Base-by-base conservation (phyloP, 2,888 invertebrate genomes). In the Papilio protenor region DNA sequence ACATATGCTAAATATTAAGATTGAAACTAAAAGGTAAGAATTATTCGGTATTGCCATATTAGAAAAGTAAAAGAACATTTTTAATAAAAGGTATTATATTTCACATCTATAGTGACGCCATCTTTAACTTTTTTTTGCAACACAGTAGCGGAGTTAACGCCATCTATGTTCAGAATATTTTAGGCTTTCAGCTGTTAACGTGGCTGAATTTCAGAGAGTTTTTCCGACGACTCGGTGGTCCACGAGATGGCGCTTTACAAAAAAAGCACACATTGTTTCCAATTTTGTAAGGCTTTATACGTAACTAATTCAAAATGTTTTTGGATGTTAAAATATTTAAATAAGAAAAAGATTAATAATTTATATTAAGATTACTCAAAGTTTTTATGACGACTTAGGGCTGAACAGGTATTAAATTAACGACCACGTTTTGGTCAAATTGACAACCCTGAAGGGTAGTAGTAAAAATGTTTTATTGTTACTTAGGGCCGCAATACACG, bases 171-270 rank as follows among this genome's bases (percentile, higher is more conserved):
- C 21, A 33, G n/a, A 45, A 40, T 12, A 21, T 69, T n/a, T 4
- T n/a, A 33, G 40, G 40, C 12, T 45, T 45, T 21, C 45, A n/a
- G 18, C 10, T 18, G 40, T n/a, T 5, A 27, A 16, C 18, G 64
- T 45, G 40, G 4, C n/a, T n/a, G 45, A 40, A n/a, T 21, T 18
- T 45, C 66, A 45, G n/a, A 21, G 11, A 12, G 40, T 40, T 66
- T 66, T 61, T 61, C 23, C 10, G 45, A 69, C n/a, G 66, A 21
- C 61, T 64, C n/a, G 23, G 1, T 2, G 18, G 21, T 12, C 47
- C 66, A 64, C 64, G n/a, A 75, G 64, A 69, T 40, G 66, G 66
- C 66, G 66, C 66, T 61, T 11, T 61, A 16, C 21, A 59, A 59
- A 59, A 8, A 21, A 23, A 18, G 27, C 55, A 55, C 55, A 16